Percentiles rank a stretch among this genome's conserved stretches.
Conservation (phyloP, 2,888 invertebrate species). For the Orthosia cruda region DNA sequence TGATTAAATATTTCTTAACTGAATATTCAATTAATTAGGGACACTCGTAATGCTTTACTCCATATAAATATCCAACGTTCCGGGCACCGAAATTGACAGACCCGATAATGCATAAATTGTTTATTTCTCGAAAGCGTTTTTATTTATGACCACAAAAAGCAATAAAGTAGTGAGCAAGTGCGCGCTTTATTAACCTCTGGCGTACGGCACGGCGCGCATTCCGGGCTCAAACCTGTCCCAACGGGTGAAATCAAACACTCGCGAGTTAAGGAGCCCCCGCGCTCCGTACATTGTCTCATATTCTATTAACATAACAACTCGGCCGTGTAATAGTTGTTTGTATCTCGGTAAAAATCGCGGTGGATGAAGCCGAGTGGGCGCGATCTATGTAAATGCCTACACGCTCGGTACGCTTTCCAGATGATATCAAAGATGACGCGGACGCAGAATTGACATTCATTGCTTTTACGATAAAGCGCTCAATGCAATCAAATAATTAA, state of each 20-base stretch:
- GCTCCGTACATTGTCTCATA: constrained; percentile 76
- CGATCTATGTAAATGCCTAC: constrained; percentile 89
- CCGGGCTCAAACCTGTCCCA: constrained; percentile 80
- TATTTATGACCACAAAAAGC: constrained; percentile 89
- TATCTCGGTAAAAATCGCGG: constrained; percentile 84
- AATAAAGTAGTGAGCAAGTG: constrained; percentile 89
- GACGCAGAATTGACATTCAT: constrained; percentile 80
- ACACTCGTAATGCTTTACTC: constrained; percentile 51
- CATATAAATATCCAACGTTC: constrained; percentile 69
- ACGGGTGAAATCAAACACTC: constrained; percentile 83
- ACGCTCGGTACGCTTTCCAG: constrained; percentile 87
- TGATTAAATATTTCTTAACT: constrained; percentile 60
- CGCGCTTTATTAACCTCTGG: constrained; percentile 89
- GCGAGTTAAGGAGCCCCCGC: constrained; percentile 79
- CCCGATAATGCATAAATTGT: constrained; percentile 84
- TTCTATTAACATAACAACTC: constrained; percentile 82
- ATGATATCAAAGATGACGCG: constrained; percentile 83
- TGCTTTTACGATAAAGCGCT: constrained; percentile 50
- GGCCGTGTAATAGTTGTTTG: constrained; percentile 85
- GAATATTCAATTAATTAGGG: constrained; percentile 62
- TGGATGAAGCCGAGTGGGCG: constrained; percentile 84
- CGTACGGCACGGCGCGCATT: constrained; percentile 76
- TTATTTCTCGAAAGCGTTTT: constrained; percentile 85
- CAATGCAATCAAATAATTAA: constrained; percentile 57
- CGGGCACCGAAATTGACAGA: constrained; percentile 78